These are phyloP conservation scores for Drosophila parthenogenetica DNA, from an alignment of 2,888 invertebrate species.

Conservation along the genomic window DNA sequence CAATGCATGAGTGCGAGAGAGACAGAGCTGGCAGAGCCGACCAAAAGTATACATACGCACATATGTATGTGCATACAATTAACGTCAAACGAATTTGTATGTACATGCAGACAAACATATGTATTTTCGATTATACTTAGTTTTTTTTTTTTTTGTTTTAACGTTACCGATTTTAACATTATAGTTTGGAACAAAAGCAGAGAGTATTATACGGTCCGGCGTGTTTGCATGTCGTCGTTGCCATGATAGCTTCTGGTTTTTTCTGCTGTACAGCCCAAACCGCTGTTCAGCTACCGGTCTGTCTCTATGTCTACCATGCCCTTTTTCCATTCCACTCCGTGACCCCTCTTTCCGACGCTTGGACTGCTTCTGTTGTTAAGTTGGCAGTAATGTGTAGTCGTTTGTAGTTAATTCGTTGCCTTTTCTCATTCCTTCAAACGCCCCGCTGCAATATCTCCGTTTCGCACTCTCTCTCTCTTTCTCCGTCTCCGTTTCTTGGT, in stretches of 20 bases:
- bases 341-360: constrained; percentile 48
- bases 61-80: too few relatives aligned
- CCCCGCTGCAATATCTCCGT: constrained; percentile 14
- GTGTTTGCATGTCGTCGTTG: constrained; percentile 63
- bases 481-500: constrained; percentile 4
- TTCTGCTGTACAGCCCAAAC: constrained; percentile 39
- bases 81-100: too few relatives aligned
- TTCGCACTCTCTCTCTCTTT: background rate
- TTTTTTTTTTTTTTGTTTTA: too few relatives aligned
- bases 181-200: too few relatives aligned
- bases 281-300: constrained; percentile 19
- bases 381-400: constrained; percentile 82
- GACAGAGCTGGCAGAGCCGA: too few relatives aligned
- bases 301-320: constrained; percentile 15
- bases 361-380: constrained; percentile 81
- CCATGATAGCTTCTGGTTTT: constrained; percentile 74
- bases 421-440: constrained; percentile 18
- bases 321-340: constrained; percentile 1
- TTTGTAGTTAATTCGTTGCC: constrained; percentile 82
- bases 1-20: too few relatives aligned
- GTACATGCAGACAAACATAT: too few relatives aligned
- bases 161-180: too few relatives aligned
- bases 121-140: too few relatives aligned
- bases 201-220: too few relatives aligned
- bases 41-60: too few relatives aligned